Percentiles rank a stretch among this genome's conserved stretches.
phyloP scores from a whole-genome alignment of 1,140 invertebrate genomes.

The Eumaeus atala region DNA sequence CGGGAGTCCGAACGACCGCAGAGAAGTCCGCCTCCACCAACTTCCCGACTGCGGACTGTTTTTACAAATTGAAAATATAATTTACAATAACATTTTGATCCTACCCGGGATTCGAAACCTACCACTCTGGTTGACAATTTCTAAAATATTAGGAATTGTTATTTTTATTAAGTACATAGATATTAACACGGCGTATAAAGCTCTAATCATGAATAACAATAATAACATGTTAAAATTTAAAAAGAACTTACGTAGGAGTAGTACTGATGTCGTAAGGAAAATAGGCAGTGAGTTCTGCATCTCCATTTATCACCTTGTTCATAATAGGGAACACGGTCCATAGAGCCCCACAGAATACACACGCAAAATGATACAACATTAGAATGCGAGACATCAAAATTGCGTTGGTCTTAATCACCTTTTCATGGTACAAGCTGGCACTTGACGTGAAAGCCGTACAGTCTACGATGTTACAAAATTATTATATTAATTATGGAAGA shows the following conservation, averaged over 20 bases:
- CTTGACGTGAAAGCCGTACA: not conserved
- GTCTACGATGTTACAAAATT: not conserved
- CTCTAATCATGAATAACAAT: not conserved
- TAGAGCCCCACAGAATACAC: slow-evolving; percentile 26
- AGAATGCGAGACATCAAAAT: slow-evolving; percentile 35
- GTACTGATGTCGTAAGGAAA: slow-evolving; percentile 43
- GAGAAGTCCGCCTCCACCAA: too few species aligned
- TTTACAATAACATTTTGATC: too few species aligned
- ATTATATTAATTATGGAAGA: too few species aligned
- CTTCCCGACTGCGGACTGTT: too few species aligned
- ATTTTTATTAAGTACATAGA: too few species aligned
- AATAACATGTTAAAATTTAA: not conserved
- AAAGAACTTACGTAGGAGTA: slow-evolving; percentile 33
- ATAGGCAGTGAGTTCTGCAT: slow-evolving; percentile 43
- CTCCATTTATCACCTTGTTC: slow-evolving; percentile 33
- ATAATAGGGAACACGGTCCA: slow-evolving; percentile 41
- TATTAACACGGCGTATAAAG: too few species aligned
- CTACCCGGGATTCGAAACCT: too few species aligned
- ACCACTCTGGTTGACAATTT: too few species aligned
- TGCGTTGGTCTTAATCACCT: slow-evolving; percentile 32
- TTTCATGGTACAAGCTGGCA: slow-evolving; percentile 27
- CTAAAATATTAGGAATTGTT: too few species aligned
- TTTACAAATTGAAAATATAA: too few species aligned
- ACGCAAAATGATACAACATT: slow-evolving; percentile 31
- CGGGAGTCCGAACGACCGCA: too few species aligned